These are phyloP conservation scores for Fregetta grallaria DNA, from an alignment of 2,113 vertebrate genomes.

Conservation along the genomic window DNA sequence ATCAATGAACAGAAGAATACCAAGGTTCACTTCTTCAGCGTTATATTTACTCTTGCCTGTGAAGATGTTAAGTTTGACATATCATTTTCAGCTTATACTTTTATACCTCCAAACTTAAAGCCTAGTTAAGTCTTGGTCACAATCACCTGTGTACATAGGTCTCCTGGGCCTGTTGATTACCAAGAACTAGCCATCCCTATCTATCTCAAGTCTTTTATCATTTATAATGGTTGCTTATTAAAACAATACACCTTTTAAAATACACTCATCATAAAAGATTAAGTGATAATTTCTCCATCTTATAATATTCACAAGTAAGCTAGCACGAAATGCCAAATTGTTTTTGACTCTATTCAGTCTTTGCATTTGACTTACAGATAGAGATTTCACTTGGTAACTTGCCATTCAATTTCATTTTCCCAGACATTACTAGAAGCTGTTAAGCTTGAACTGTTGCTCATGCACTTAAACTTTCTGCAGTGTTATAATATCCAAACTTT, in stretches of 20 bases:
- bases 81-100: not conserved
- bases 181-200: not conserved
- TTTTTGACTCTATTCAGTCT: not conserved
- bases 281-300: not conserved
- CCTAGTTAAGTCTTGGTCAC: not conserved
- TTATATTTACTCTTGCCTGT: not conserved
- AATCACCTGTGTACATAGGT: not conserved
- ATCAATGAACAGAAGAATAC: not conserved
- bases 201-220: not conserved
- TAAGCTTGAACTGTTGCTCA: constrained; percentile 12
- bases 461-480: not conserved
- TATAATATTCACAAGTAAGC: not conserved
- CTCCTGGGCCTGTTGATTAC: not conserved
- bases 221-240: not conserved
- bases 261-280: not conserved
- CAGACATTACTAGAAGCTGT: not conserved
- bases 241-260: not conserved
- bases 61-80: not conserved
- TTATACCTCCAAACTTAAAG: not conserved
- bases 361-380: not conserved
- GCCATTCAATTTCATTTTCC: not conserved
- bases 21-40: not conserved
- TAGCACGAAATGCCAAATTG: not conserved
- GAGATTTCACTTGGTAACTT: not conserved
- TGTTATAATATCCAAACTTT: not conserved